phyloP scores from a whole-genome alignment of 1,140 invertebrate species.

The Aphis craccivora region DNA sequence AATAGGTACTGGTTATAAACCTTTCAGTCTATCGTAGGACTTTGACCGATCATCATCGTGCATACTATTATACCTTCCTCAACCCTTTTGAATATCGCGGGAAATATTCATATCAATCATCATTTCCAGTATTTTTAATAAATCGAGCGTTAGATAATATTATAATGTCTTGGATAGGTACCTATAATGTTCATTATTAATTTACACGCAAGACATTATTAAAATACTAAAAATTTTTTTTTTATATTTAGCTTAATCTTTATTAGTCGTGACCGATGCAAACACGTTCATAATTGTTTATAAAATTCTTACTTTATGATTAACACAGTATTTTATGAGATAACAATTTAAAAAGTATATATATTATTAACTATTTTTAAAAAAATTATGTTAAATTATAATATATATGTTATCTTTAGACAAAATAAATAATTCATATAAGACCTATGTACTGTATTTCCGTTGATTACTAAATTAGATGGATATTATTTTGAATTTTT shows the following conservation, averaged over 20 bases:
- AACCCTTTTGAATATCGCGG: background rate
- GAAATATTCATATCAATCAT: background rate
- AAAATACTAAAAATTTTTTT: background rate
- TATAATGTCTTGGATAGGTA: background rate
- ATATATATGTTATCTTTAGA: background rate
- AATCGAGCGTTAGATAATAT: background rate
- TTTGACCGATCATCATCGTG: background rate
- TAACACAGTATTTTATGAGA: background rate
- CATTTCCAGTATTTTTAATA: background rate
- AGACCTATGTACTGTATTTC: background rate
- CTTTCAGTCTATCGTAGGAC: background rate
- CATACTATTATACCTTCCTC: background rate
- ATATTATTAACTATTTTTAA: background rate
- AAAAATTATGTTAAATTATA: background rate
- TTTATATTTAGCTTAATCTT: background rate
- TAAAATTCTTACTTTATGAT: constrained; percentile 6
- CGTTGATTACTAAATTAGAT: background rate
- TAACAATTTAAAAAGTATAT: background rate
- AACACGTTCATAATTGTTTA: background rate
- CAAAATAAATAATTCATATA: background rate
- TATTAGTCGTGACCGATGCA: background rate
- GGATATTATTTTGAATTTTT: background rate
- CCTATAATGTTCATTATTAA: background rate
- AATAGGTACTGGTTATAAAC: background rate
- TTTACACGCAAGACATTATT: background rate